Base-by-base conservation (phyloP, 2,113 vertebrate species). In the Salvelinus sp. region DNA sequence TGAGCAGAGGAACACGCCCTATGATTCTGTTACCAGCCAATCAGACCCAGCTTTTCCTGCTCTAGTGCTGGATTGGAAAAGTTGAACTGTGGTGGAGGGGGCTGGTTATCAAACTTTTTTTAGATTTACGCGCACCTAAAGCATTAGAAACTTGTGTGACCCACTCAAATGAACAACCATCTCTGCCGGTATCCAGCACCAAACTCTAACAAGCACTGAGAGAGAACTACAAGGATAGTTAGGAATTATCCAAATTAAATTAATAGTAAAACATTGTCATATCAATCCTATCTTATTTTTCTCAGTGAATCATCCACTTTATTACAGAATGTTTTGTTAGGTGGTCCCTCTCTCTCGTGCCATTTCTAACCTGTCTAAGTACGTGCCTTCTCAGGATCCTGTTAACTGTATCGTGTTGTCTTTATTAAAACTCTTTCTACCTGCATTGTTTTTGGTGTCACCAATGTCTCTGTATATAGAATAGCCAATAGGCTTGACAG, bases 351-450 rank as follows among this genome's bases (percentile, higher is more conserved):
- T 16, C 54, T 18, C 54, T 20, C 16, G 14, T 20, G 3, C 5
- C 54, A 14, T 44, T 44, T 44, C 38, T 44, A 44, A 44, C 38
- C 38, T 9, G 60, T 25, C 79, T 18, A 23, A 63, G 22, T 10
- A n/a, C 18, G n/a, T 54, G 5, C 6, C 16, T 68, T 16, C 28
- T 44, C 30, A 69, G 20, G 62, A 30, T 67, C 50, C 14, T 18
- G 50, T 18, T 54, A 77, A 48, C 38, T 76, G 68, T 6, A 64
- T 76, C 48, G 33, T 66, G 20, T 76, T 14, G 3, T 7, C 50
- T 69, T 75, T 62, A 83, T 78, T 76, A 82, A 82, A 83, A 20
- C 2, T 6, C 16, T 23, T 65, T 70, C 50, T 82, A 78, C 23
- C 25, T 18, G 27, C 3, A 60, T 2, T 7, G 6, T 67, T 25